Base-by-base conservation (phyloP, 2,113 vertebrate species). In the Cyanistes caeruleus region DNA sequence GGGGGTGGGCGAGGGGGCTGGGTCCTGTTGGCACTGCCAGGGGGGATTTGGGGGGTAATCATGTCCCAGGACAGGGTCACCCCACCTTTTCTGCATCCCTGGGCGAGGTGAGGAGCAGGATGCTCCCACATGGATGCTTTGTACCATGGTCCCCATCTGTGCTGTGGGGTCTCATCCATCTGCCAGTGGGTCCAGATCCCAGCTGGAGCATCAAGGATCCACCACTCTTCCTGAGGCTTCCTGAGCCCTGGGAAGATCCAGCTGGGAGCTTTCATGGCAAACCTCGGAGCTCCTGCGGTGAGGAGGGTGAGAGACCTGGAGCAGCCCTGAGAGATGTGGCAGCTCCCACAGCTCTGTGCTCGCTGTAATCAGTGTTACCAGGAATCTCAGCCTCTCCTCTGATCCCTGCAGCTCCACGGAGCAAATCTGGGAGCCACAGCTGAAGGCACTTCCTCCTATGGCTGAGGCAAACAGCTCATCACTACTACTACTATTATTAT, bases 101-200 rank as follows among this genome's bases (percentile, higher is more conserved):
- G 73, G 21, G n/a, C 0, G 0, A 41, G 21, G n/a, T 3, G 70
- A 74, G 12, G 43, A 52, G 56, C 12, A 14, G 90, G 78, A 58
- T 75, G 52, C 33, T 89, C 49, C 77, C 10, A 7, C 21, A 3
- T 0, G 2, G 48, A 28, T 1, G 0, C 4, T 46, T 72, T 5
- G 0, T 13, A 17, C 17, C 3, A 0, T 0, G 5, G 24, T 49
- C n/a, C 39, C 62, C 3, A 4, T 28, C 58, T 1, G 0, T 67
- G 48, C 53, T 0, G 0, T 3, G 31, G 58, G 25, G 28, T 44
- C 3, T 20, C 41, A 9, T 31, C 60, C 64, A 15, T 46, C 78
- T 82, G 37, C 30, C 18, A 0, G 22, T 4, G 15, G 13, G 19
- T 76, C 35, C 2, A 1, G 59, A 16, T 67, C 35, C 37, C 31